Evolutionary conservation across 1,140 invertebrate genomes (phyloP).

Genomic region (Acromyrmex heyeri): DNA sequence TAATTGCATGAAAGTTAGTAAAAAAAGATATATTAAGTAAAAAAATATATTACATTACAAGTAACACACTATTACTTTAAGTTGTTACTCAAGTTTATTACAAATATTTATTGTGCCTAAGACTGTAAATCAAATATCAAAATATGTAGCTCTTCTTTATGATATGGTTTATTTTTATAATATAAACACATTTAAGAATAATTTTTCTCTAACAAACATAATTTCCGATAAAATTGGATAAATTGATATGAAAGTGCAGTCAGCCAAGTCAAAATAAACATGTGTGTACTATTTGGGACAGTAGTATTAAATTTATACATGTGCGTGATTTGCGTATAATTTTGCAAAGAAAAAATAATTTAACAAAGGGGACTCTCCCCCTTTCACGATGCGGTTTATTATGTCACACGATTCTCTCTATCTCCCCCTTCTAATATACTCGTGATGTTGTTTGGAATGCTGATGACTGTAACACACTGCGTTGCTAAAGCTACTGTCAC

Average conservation of each 20-base stretch:
- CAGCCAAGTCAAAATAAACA: neutral
- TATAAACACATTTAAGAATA: neutral
- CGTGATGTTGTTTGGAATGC: slow-evolving; percentile 34
- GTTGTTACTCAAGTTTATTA: neutral
- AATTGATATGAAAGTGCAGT: neutral
- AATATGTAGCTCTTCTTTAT: neutral
- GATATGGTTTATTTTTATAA: slow-evolving; percentile 5
- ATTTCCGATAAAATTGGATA: neutral
- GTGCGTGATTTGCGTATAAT: neutral
- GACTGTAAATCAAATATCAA: neutral
- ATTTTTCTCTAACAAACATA: neutral
- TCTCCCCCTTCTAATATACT: slow-evolving; percentile 22
- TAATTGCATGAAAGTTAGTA: neutral
- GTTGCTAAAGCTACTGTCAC: neutral
- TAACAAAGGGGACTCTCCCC: slow-evolving; percentile 11
- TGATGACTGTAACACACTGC: neutral
- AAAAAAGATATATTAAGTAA: neutral
- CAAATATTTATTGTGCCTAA: neutral
- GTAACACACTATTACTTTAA: neutral
- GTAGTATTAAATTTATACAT: slow-evolving; percentile 18
- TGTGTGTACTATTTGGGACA: neutral
- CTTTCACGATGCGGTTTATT: slow-evolving; percentile 40
- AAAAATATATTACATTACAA: neutral
- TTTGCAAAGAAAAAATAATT: slow-evolving; percentile 33
- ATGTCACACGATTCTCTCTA: slow-evolving; percentile 41